phyloP scores from a whole-genome alignment of 2,888 invertebrate genomes.

The Volucella inflata region DNA sequence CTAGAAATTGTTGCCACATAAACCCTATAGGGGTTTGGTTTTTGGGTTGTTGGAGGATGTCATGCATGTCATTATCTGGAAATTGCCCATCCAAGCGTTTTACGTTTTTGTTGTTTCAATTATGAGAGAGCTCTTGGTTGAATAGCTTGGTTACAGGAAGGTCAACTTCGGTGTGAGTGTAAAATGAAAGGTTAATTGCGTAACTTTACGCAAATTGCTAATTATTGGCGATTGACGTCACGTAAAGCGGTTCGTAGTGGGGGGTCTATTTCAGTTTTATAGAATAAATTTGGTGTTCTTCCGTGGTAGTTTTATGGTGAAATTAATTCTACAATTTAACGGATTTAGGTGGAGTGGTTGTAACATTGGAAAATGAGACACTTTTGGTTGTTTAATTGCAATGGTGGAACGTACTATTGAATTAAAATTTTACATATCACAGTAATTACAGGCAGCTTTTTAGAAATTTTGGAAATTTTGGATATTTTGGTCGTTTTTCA shows the following conservation, averaged over 20 bases:
- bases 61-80: conserved; percentile 34
- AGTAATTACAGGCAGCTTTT: no score
- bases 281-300: neutral
- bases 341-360: neutral
- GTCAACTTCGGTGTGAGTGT: conserved; percentile 1
- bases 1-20: conserved; percentile 25
- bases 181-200: conserved; percentile 36
- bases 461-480: no score
- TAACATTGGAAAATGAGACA: no score
- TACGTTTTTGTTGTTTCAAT: conserved; percentile 15
- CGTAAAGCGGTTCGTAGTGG: neutral
- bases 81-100: conserved; percentile 18
- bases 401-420: no score
- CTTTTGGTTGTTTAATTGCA: no score
- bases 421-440: no score
- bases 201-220: conserved; percentile 13
- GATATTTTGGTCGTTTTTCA: no score
- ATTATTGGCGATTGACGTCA: conserved; percentile 12
- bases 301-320: neutral
- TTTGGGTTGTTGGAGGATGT: neutral
- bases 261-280: neutral
- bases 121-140: neutral
- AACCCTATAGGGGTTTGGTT: conserved; percentile 17
- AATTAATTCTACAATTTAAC: neutral
- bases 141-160: neutral